Evolutionary conservation across 2,888 invertebrate genomes (phyloP), one percentile per base, ranked within the genome.

Genomic region (Hirtodrosophila duncani): DNA sequence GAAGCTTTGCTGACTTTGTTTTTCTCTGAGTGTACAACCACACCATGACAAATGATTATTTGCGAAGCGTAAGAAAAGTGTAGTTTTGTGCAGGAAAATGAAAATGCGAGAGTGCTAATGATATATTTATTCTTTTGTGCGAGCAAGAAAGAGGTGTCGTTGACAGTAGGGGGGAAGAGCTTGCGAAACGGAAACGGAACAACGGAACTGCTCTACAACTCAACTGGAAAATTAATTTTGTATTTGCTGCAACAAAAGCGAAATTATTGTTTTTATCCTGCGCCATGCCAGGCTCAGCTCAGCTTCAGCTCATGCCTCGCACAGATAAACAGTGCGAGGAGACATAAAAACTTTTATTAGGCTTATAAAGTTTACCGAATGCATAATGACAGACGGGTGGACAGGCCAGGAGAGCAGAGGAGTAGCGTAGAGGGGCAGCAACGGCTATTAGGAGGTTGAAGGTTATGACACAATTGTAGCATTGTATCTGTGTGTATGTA

Each of bases 191-290:
- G 45, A 30, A 24, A 5, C 11, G 8, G 23, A 21, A 3, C 46
- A 11, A n/a, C n/a, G n/a, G n/a, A n/a, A n/a, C n/a, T n/a, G n/a
- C n/a, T n/a, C n/a, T n/a, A n/a, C 45, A 49, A 30, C 34, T 55
- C 42, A 65, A 65, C 55, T 52, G 68, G 57, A 49, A 60, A 80
- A 72, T 77, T 67, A 56, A 80, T 72, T 67, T 80, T 34, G 5
- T 44, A 36, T 51, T 38, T 45, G 9, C 10, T 31, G 21, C 34
- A 45, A n/a, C 26, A 23, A 51, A 43, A 33, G 46, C 36, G 3
- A 44, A 39, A 58, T 45, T 7, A 45, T 29, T 37, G 36, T 20
- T n/a, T n/a, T n/a, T n/a, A n/a, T n/a, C n/a, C n/a, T n/a, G n/a
- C n/a, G n/a, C n/a, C n/a, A n/a, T n/a, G n/a, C n/a, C n/a, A n/a